phyloP scores from a whole-genome alignment of 2,113 vertebrate genomes.

The Silurus glanis region DNA sequence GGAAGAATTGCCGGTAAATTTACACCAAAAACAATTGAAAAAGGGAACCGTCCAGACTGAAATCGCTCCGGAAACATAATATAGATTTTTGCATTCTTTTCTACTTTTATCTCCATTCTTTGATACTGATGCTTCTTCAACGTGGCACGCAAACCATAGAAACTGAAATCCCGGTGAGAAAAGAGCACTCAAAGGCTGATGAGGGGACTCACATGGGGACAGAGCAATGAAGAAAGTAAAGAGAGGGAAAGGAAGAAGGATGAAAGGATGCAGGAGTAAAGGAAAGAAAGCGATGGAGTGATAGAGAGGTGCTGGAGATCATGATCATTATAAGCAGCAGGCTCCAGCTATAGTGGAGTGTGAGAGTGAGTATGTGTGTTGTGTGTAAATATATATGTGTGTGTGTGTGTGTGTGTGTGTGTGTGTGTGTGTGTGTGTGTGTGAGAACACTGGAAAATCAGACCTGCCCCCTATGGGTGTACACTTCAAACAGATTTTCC shows the following conservation, averaged over 20 bases:
- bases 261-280: constrained; percentile 50
- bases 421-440: constrained; percentile 32
- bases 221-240: constrained; percentile 56
- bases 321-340: constrained; percentile 69
- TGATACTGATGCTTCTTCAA: no score
- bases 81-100: no score
- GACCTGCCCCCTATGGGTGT: no score
- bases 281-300: constrained; percentile 41
- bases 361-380: constrained; percentile 29
- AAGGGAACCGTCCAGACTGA: no score
- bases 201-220: constrained; percentile 69
- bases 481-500: no score
- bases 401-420: constrained; percentile 33
- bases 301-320: constrained; percentile 54
- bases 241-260: neutral
- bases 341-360: constrained; percentile 59
- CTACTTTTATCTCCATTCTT: no score
- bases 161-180: constrained; percentile 8
- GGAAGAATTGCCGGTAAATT: no score
- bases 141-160: no score
- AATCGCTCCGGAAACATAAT: no score
- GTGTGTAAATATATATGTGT: no score
- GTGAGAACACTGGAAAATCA: constrained; percentile 23
- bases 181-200: constrained; percentile 59
- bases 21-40: no score